Evolutionary conservation across 2,888 invertebrate species (phyloP), one percentile per base, ranked within the genome.

Genomic region (Eupithecia tripunctaria): DNA sequence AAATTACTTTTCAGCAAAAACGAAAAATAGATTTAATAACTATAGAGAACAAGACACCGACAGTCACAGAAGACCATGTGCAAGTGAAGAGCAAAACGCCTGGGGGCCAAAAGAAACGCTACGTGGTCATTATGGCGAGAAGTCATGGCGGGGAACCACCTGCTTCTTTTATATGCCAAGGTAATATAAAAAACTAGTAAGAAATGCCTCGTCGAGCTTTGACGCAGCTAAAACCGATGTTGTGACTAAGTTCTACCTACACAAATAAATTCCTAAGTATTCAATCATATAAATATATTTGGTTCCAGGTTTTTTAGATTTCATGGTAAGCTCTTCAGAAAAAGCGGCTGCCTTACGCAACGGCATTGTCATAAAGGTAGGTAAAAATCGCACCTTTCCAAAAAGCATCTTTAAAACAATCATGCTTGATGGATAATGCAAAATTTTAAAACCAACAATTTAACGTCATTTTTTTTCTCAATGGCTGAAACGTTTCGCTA

Each of bases 81-180:
- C 70, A 88, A 84, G 70, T 89, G 86, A 85, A 96, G 85, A 94
- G 96, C 79, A 96, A 97, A 85, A 66, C 70, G 1, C 79, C 71
- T 66, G 79, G 76, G 1, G 87, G 88, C 3, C 73, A 80, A 5
- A 93, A 92, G 80, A 92, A 89, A 81, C 83, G 94, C 4, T 96
- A 98, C 10, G 97, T 99, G 38, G 96, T 98, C 41, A 96, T 99
- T 67, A 95, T 99, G 79, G 97, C 98, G 10, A 95, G 99, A 80
- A 96, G 97, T 25, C 99, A 99, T 91, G 98, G 99, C 0, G 99
- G 99, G 5, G 99, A 99, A 89, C 97, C 98, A 0, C 99, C 99
- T 0, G 96, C 98, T 2, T 99, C 99, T 18, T 99, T 96, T 93
- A 97, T 99, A 60, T 98, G 99, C 88, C 99, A 99, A 96, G 97